phyloP scores from a whole-genome alignment of 1,140 invertebrate genomes.

The Drosophila subobscura region DNA sequence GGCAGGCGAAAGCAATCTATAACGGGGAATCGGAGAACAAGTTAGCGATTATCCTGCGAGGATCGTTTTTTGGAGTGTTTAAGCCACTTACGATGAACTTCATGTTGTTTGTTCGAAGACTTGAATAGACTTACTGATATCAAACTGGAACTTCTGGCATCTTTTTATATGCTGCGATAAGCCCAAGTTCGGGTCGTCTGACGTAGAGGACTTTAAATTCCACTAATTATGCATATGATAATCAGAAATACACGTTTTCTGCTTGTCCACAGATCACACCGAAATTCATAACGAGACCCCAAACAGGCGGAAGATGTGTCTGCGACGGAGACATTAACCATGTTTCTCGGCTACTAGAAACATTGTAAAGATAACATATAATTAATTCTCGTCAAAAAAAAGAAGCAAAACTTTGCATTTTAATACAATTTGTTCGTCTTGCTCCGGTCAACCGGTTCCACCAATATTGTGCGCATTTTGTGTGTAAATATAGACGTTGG shows the following conservation, averaged over 20 bases:
- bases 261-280: slow-evolving; percentile 15
- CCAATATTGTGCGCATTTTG: slow-evolving; percentile 37
- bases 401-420: slow-evolving; percentile 3
- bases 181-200: slow-evolving; percentile 38
- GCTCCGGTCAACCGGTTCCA: slow-evolving; percentile 31
- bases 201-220: slow-evolving; percentile 41
- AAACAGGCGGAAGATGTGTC: slow-evolving; percentile 44
- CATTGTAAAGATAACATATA: slow-evolving; percentile 44
- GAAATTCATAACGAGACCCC: slow-evolving; percentile 7
- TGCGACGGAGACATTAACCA: slow-evolving; percentile 38
- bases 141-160: slow-evolving; percentile 1
- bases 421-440: slow-evolving; percentile 28
- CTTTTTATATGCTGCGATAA: slow-evolving; percentile 58
- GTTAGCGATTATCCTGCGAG: slow-evolving; percentile 3
- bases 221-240: slow-evolving; percentile 67
- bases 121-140: slow-evolving; percentile 66
- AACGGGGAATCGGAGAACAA: not conserved
- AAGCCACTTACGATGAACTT: slow-evolving; percentile 73
- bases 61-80: not conserved
- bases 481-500: slow-evolving; percentile 17
- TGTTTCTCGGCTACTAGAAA: slow-evolving; percentile 39
- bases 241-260: slow-evolving; percentile 48
- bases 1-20: slow-evolving; percentile 67
- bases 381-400: slow-evolving; percentile 50
- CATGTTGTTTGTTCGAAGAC: slow-evolving; percentile 70